Percentiles rank a stretch among this genome's conserved stretches.
phyloP scores from a whole-genome alignment of 2,888 invertebrate genomes.

The Campoletis raptor region DNA sequence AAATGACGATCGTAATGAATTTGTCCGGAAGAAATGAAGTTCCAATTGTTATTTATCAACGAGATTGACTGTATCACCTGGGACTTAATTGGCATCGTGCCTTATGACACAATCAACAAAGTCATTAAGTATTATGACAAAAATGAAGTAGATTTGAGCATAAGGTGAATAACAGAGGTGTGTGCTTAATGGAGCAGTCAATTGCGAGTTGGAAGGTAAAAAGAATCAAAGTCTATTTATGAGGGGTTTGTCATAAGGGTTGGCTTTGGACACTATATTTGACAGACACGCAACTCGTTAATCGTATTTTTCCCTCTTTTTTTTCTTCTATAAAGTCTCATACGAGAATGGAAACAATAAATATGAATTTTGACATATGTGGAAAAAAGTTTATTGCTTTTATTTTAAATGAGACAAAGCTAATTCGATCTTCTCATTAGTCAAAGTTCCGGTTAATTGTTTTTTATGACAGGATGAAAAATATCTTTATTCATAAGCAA shows the following conservation, averaged over 20 bases:
- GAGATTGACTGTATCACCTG: slow-evolving; percentile 76
- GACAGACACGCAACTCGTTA: slow-evolving; percentile 66
- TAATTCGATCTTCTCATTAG: neutral
- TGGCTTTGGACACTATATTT: slow-evolving; percentile 53
- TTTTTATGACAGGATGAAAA: neutral
- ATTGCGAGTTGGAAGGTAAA: slow-evolving; percentile 71
- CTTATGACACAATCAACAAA: slow-evolving; percentile 82
- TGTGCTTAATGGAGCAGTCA: slow-evolving; percentile 68
- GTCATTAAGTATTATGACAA: slow-evolving; percentile 76
- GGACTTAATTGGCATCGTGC: slow-evolving; percentile 62
- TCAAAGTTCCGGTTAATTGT: neutral
- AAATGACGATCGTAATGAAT: too few species aligned
- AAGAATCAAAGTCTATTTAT: slow-evolving; percentile 76
- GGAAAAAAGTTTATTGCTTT: neutral
- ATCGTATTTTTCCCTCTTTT: slow-evolving; percentile 42
- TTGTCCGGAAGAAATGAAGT: neutral
- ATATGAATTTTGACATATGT: neutral
- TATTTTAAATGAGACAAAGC: neutral
- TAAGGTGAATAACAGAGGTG: slow-evolving; percentile 68
- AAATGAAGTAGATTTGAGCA: slow-evolving; percentile 65
- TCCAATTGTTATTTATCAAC: neutral
- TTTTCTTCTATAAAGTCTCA: slow-evolving; percentile 24
- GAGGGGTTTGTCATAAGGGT: slow-evolving; percentile 73
- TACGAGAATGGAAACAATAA: slow-evolving; percentile 25
- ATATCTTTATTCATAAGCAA: neutral